Percentiles rank a stretch among this genome's conserved stretches.
These are phyloP conservation scores for Eudyptes chrysolophus DNA, from an alignment of 2,113 vertebrate species.

Conservation along the genomic window DNA sequence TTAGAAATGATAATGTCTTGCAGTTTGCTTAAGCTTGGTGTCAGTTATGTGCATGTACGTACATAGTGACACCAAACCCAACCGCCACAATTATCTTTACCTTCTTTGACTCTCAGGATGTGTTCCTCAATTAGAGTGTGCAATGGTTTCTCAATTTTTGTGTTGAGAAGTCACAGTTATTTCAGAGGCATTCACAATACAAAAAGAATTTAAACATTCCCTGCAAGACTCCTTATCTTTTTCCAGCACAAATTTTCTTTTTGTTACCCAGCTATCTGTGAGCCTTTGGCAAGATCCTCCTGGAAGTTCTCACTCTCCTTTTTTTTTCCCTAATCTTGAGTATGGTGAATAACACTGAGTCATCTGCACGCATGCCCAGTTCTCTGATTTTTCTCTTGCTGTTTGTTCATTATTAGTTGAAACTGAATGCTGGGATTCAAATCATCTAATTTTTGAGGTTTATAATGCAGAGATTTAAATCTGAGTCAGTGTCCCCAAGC, in stretches of 20 bases:
- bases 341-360: not conserved
- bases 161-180: not conserved
- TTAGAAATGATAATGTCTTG: not conserved
- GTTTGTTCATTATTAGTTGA: not conserved
- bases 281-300: not conserved
- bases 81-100: not conserved
- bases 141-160: not conserved
- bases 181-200: not conserved
- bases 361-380: not conserved
- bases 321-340: not conserved
- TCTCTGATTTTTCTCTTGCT: not conserved
- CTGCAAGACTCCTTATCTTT: not conserved
- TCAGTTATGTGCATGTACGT: not conserved
- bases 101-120: not conserved
- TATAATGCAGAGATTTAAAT: slow-evolving; percentile 17
- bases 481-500: slow-evolving; percentile 49
- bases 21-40: not conserved
- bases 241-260: not conserved
- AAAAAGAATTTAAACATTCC: not conserved
- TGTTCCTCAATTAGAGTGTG: not conserved
- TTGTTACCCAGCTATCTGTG: not conserved
- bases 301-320: not conserved
- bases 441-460: slow-evolving; percentile 17
- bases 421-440: not conserved
- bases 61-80: not conserved